Evolutionary conservation across 2,113 vertebrate genomes (phyloP), one percentile per base, ranked within the genome.

Genomic region (Microcebus murinus): DNA sequence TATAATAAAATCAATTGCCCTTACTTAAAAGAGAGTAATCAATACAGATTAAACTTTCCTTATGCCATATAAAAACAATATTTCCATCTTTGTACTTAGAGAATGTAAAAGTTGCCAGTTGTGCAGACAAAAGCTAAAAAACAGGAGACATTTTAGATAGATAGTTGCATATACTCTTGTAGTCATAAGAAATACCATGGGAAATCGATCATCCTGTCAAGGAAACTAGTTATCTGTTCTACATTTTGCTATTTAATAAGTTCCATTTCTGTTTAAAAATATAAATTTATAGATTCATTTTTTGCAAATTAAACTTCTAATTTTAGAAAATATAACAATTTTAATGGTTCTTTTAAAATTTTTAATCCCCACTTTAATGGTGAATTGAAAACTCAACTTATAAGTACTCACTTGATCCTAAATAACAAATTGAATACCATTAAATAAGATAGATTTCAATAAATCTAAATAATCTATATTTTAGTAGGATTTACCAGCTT

Each of bases 11-110:
- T 83, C 57, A 88, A 83, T 79, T 11, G 4, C 8, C 23, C 17
- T 87, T 63, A 80, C 31, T 92, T 95, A 59, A 81, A 91, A 96
- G 74, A 77, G 20, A 92, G 50, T 85, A 71, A 76, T 96, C 61
- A 92, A 23, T 65, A 76, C 8, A 65, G 17, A 83, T 34, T 57
- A 89, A 91, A 73, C 7, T 96, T 91, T 45, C 52, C 55, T 77
- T 87, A 59, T 84, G 13, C 1, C 70, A 18, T 87, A 34, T 61
- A 71, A 87, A 87, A 63, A 57, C 8, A 29, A 1, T 90, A 81
- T 94, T 90, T 92, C 14, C 39, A 57, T 90, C 3, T 90, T n/a
- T 94, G 39, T 74, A 85, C 20, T 76, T 92, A 17, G 13, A 97
- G 45, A 84, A 83, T 95, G 52, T 92, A 57, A 92, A 81, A 71